Evolutionary conservation across 1,140 invertebrate genomes (phyloP).

Genomic region (Euglossa dilemma): DNA sequence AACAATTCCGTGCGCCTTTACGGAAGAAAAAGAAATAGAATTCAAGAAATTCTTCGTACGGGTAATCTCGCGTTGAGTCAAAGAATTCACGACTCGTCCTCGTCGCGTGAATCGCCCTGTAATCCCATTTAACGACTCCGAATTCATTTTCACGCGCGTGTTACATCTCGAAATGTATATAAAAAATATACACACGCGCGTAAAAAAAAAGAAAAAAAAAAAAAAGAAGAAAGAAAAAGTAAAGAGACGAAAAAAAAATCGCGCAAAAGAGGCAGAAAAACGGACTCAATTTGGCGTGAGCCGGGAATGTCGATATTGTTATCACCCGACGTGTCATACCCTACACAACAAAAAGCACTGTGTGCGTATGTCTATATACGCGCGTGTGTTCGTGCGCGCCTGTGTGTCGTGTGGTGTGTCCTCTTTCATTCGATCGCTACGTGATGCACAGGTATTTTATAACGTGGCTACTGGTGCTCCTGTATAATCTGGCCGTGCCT

Average conservation of each 20-base stretch:
- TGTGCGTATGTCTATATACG: background rate
- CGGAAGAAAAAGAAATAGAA: no score
- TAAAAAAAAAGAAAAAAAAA: background rate
- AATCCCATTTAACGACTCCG: background rate
- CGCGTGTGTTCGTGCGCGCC: conserved; percentile 10
- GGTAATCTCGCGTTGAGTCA: no score
- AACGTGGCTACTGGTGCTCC: conserved; percentile 35
- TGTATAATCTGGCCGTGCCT: conserved; percentile 13
- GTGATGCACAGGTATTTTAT: conserved; percentile 20
- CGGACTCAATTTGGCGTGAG: conserved; percentile 30
- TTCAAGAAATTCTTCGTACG: background rate
- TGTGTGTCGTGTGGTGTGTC: conserved; percentile 12
- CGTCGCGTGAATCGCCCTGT: background rate
- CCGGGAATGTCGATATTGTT: conserved; percentile 39
- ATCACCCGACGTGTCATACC: conserved; percentile 33
- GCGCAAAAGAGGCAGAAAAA: conserved; percentile 14
- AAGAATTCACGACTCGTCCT: no score
- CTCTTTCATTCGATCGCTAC: conserved; percentile 34
- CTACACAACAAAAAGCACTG: conserved; percentile 53
- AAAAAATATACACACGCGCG: no score
- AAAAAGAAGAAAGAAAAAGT: background rate
- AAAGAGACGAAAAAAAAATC: background rate
- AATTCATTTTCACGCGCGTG: background rate
- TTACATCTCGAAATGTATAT: conserved; percentile 1
- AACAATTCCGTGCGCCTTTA: no score